Evolutionary conservation across 2,888 invertebrate genomes (phyloP), one percentile per base, ranked within the genome.

Genomic region (Xylota segnis): DNA sequence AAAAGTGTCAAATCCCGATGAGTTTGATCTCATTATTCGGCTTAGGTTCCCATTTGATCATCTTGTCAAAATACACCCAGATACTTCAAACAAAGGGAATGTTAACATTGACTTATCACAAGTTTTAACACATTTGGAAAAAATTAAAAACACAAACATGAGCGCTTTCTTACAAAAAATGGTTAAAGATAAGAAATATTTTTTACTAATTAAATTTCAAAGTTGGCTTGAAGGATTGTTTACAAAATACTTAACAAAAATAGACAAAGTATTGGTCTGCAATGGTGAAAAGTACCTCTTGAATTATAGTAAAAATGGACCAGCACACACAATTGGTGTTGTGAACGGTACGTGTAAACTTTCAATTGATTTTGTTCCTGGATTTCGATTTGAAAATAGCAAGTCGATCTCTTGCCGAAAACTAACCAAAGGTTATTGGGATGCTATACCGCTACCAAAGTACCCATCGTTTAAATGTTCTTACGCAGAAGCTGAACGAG

Each of bases 321-420:
- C 68, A 7, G 54, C 54, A 12, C 68, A 68, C 16, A 84, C 84
- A 9, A 52, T 84, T 29, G 4, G n/a, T 0, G 54, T 83, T 27
- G 0, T 0, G 4, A 18, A 18, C 9, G 14, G 10, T 10, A 12
- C 7, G 4, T 0, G 10, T 7, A 4, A 10, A 14, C 0, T 9
- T 7, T 61, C 79, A 0, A 58, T 84, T 70, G 84, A 84, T 63
- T 47, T 84, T 32, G 84, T 84, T 52, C 84, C 84, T 9, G 84
- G 43, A 9, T 75, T 84, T 65, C 32, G 14, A 9, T 79, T 84
- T 16, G 6, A 10, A 0, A 7, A 0, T 4, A 45, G 5, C 4
- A 50, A 54, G 18, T 10, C 40, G 0, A n/a, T n/a, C 14, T 50
- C 29, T 4, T 1, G 0, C 14, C 54, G 47, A 9, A 5, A n/a